These are phyloP conservation scores for Eumaeus atala DNA, from an alignment of 1,140 invertebrate species.

Conservation along the genomic window DNA sequence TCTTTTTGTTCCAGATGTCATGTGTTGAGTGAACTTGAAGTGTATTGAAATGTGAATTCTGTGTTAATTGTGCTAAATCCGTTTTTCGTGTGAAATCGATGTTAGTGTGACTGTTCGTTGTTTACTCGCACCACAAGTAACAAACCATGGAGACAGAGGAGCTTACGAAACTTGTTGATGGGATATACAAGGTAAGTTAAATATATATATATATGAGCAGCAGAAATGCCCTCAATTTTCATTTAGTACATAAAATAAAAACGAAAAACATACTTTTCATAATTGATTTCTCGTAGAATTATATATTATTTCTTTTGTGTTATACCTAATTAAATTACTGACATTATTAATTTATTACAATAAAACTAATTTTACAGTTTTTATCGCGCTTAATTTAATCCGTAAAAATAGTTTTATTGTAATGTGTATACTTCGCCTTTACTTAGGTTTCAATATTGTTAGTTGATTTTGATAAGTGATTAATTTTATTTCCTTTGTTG, in stretches of 20 bases:
- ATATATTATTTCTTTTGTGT: no score
- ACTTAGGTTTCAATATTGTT: no score
- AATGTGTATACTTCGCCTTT: no score
- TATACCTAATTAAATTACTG: no score
- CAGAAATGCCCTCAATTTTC: not conserved
- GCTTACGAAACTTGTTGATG: slow-evolving; percentile 90
- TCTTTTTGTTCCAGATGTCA: slow-evolving; percentile 63
- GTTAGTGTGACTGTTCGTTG: slow-evolving; percentile 34
- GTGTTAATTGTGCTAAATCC: slow-evolving; percentile 56
- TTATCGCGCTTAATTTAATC: no score
- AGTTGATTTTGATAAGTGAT: no score
- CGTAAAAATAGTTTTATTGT: no score
- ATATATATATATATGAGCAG: not conserved
- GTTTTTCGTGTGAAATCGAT: slow-evolving; percentile 46
- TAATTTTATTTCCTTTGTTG: no score
- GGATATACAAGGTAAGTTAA: slow-evolving; percentile 89
- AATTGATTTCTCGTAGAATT: no score
- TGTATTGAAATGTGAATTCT: slow-evolving; percentile 67
- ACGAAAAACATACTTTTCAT: no score
- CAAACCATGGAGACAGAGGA: slow-evolving; percentile 88
- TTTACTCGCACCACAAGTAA: slow-evolving; percentile 39
- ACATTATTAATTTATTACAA: no score
- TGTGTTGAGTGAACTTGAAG: slow-evolving; percentile 27
- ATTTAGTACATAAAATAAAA: not conserved
- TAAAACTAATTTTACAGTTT: no score